Evolutionary conservation across 2,797 vertebrate genomes (phyloP).

Genomic region (Ammospiza maritima): DNA sequence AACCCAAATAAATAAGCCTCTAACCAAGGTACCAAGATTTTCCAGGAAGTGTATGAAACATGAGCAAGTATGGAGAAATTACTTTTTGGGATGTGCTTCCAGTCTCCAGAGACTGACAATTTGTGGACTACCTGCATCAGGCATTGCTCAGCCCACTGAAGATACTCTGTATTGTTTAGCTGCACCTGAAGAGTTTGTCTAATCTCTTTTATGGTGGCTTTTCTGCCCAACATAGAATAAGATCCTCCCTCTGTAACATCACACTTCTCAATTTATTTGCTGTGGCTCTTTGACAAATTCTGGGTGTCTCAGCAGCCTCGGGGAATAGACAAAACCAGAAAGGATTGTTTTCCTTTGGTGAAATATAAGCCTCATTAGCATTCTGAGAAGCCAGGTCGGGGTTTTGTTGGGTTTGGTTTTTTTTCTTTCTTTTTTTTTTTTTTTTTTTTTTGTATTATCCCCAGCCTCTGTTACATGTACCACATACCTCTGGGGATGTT

Average conservation of each 20-base stretch:
- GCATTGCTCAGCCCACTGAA: background rate
- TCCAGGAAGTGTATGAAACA: background rate
- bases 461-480: background rate
- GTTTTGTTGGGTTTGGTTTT: background rate
- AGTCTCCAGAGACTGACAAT: background rate
- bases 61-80: background rate
- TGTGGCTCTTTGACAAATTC: background rate
- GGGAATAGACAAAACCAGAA: background rate
- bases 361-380: constrained; percentile 41
- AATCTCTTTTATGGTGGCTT: background rate
- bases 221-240: background rate
- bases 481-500: constrained; percentile 15
- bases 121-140: background rate
- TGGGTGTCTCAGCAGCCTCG: background rate
- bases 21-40: background rate
- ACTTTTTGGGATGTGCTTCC: background rate
- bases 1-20: background rate
- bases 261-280: background rate
- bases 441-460: background rate
- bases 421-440: too few relatives aligned
- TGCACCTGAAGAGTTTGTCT: background rate
- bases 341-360: constrained; percentile 18
- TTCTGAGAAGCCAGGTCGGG: background rate
- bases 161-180: background rate
- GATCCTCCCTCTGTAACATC: background rate